Evolutionary conservation across 2,113 vertebrate species (phyloP).

Genomic region (Tamias sibiricus): DNA sequence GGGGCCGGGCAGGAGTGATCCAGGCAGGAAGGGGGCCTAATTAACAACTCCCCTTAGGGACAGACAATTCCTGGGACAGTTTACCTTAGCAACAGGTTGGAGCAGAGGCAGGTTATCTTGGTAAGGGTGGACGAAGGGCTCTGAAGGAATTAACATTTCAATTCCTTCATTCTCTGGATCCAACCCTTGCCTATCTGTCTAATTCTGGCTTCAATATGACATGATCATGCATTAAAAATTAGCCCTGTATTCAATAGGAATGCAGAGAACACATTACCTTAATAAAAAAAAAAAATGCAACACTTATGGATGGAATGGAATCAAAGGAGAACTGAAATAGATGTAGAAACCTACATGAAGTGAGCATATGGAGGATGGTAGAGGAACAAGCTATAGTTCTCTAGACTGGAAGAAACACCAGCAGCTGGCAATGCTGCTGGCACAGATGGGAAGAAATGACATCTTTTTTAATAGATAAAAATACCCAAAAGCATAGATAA

Average conservation of each 20-base stretch:
- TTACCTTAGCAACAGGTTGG: too few species aligned
- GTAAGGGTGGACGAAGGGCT: too few species aligned
- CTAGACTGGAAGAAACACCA: constrained; percentile 32
- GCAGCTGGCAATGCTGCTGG: constrained; percentile 36
- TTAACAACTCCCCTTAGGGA: too few species aligned
- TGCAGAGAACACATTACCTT: background rate
- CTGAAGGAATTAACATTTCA: too few species aligned
- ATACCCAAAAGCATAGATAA: constrained; percentile 49
- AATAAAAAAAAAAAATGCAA: background rate
- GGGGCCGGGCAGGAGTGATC: too few species aligned
- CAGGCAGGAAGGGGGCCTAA: too few species aligned
- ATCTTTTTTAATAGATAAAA: constrained; percentile 59
- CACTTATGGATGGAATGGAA: background rate
- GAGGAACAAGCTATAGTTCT: constrained; percentile 16
- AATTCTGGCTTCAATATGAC: background rate
- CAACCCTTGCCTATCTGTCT: too few species aligned
- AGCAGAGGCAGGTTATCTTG: too few species aligned
- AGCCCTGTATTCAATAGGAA: background rate
- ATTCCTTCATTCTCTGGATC: too few species aligned
- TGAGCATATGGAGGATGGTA: background rate
- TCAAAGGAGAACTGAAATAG: constrained; percentile 12
- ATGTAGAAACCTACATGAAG: background rate
- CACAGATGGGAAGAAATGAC: constrained; percentile 55
- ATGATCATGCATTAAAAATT: background rate
- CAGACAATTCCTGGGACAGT: too few species aligned